Evolutionary conservation across 2,113 vertebrate species (phyloP), one percentile per base, ranked within the genome.

Genomic region (Aleadryas rufinucha): DNA sequence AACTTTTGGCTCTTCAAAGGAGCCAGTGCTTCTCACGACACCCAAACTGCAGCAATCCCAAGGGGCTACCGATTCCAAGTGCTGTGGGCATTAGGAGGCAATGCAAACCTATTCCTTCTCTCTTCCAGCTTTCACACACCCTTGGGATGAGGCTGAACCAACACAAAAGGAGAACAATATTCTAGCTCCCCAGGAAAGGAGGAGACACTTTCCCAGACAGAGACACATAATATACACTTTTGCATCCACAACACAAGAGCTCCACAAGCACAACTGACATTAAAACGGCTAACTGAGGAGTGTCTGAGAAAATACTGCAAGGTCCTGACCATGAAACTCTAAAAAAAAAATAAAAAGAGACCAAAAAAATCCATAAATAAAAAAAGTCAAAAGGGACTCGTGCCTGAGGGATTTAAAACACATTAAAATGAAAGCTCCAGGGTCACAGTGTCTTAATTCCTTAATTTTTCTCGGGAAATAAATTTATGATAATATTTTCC

Each of bases 401-500:
- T 35, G 11, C 5, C 63, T 5, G 1, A 57, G 21, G 15, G 15
- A 56, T 13, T 63, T 66, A 57, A 84, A 91, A 66, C 5, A 33
- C 39, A 37, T 47, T 70, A 84, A 77, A 93, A 78, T 47, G 16
- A 84, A 90, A 81, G 15, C 6, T 41, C 16, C 10, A 26, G 47
- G 49, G 56, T 69, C 52, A 80, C 20, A 45, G 9, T 44, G 15
- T 64, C 64, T 89, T 72, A 68, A 82, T 81, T 89, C 37, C 47
- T 70, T 87, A 68, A 39, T 79, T 94, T 39, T 91, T 87, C 61
- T 60, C 11, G 42, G 69, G 63, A 94, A 91, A 87, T 65, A 87
- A 57, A 83, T 84, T 87, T 84, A 71, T 90, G 30, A 59, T 45
- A 89, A 91, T 72, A 65, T 85, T 89, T 95, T 94, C 53, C 50